Evolutionary conservation across 2,113 vertebrate genomes (phyloP).

Genomic region (Rattus norvegicus): DNA sequence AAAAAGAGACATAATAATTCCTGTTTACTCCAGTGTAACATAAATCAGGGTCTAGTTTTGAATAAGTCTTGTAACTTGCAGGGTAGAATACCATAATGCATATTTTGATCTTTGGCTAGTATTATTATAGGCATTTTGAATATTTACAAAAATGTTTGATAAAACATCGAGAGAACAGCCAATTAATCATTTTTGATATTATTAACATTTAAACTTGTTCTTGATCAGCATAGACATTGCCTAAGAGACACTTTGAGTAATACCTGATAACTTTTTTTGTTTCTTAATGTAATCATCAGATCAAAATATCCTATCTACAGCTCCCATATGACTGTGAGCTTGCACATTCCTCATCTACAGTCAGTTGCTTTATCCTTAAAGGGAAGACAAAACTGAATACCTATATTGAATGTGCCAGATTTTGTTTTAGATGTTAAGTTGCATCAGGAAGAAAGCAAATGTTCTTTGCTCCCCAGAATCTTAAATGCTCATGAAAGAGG

Average conservation of each 20-base stretch:
- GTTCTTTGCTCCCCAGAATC: neutral
- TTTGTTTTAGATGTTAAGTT: neutral
- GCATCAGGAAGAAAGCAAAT: neutral
- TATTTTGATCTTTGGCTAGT: neutral
- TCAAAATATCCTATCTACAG: neutral
- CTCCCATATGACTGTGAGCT: neutral
- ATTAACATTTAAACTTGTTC: neutral
- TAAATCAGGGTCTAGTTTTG: neutral
- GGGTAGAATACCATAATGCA: accelerated
- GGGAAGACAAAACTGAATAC: neutral
- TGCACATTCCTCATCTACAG: neutral
- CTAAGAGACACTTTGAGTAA: conserved; percentile 6
- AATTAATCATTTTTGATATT: neutral
- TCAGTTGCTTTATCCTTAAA: neutral
- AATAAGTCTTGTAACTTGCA: neutral
- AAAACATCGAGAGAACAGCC: neutral
- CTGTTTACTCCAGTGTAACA: neutral
- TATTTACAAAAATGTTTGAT: neutral
- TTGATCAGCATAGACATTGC: neutral
- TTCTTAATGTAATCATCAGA: neutral
- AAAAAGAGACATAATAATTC: neutral
- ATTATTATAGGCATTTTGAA: neutral
- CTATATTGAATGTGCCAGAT: neutral
- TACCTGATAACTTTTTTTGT: neutral
- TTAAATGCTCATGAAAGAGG: neutral